Conservation (phyloP, 2,888 invertebrate genomes). For the Diloba caeruleocephala region DNA sequence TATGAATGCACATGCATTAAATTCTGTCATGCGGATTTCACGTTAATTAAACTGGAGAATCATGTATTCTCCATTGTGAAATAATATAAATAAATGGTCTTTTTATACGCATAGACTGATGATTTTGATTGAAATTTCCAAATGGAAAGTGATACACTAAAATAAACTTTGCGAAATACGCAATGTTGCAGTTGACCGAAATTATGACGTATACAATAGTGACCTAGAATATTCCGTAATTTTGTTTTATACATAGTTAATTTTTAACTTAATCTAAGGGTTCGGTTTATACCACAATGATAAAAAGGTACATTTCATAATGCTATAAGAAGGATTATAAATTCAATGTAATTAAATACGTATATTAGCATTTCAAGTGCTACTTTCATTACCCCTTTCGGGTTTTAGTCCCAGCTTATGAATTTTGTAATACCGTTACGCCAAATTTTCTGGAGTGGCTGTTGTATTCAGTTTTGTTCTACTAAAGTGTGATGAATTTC, state of each 20-base stretch:
- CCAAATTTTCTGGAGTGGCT: not conserved
- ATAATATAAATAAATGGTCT: too few species aligned
- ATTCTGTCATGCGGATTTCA: conserved; percentile 17
- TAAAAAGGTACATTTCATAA: conserved; percentile 25
- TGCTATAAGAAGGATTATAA: conserved; percentile 22
- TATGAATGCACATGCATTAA: conserved; percentile 15
- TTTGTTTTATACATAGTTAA: too few species aligned
- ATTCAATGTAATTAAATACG: conserved; percentile 32
- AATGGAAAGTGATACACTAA: too few species aligned
- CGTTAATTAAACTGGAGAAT: conserved; percentile 26
- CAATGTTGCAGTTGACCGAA: too few species aligned
- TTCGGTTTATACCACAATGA: conserved; percentile 2
- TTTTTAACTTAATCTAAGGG: not conserved
- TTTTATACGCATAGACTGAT: too few species aligned
- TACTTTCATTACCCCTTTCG: conserved; percentile 13
- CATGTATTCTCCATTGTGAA: too few species aligned
- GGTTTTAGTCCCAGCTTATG: not conserved
- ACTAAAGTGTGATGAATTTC: not conserved
- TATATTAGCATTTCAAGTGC: conserved; percentile 21
- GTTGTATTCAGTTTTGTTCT: conserved; percentile 3
- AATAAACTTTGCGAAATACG: too few species aligned
- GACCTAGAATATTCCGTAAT: too few species aligned
- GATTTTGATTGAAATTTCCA: too few species aligned
- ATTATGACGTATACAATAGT: too few species aligned
- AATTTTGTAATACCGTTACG: conserved; percentile 15